Evolutionary conservation across 2,113 vertebrate genomes (phyloP).

Genomic region (Hiodon alosoides): DNA sequence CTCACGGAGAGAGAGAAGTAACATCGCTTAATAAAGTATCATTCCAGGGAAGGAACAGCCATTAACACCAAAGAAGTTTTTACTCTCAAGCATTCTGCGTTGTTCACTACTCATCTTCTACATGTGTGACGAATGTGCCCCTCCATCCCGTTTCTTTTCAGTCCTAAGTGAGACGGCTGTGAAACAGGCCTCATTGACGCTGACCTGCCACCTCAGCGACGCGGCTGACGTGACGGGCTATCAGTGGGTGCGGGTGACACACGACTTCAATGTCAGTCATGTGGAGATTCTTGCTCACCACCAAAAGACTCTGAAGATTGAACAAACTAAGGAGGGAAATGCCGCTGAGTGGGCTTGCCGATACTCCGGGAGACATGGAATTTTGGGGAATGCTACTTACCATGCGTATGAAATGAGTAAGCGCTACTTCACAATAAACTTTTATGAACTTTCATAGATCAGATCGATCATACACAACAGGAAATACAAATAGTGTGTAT

Average conservation of each 20-base stretch:
- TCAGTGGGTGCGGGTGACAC: slow-evolving; percentile 51
- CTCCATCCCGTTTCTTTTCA: slow-evolving; percentile 30
- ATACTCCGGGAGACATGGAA: slow-evolving; percentile 42
- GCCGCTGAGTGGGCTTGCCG: slow-evolving; percentile 48
- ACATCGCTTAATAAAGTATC: too few species aligned
- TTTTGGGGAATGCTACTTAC: slow-evolving; percentile 56
- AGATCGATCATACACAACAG: background rate
- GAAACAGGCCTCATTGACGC: slow-evolving; percentile 14
- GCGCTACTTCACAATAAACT: slow-evolving; percentile 15
- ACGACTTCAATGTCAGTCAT: slow-evolving; percentile 36
- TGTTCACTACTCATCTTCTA: too few species aligned
- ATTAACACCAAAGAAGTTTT: too few species aligned
- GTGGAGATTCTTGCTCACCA: slow-evolving; percentile 25
- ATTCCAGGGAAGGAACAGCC: too few species aligned
- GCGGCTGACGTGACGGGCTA: slow-evolving; percentile 43
- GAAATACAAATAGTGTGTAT: background rate
- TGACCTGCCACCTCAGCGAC: slow-evolving; percentile 56
- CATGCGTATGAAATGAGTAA: slow-evolving; percentile 43
- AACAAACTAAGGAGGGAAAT: slow-evolving; percentile 21
- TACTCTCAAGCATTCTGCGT: too few species aligned
- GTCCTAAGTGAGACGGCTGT: slow-evolving; percentile 35
- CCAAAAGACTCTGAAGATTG: slow-evolving; percentile 36
- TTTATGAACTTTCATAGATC: background rate
- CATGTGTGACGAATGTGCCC: background rate
- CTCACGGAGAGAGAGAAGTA: background rate